Evolutionary conservation across 2,888 invertebrate species (phyloP), one percentile per base, ranked within the genome.

Genomic region (Melinaea menophilus): DNA sequence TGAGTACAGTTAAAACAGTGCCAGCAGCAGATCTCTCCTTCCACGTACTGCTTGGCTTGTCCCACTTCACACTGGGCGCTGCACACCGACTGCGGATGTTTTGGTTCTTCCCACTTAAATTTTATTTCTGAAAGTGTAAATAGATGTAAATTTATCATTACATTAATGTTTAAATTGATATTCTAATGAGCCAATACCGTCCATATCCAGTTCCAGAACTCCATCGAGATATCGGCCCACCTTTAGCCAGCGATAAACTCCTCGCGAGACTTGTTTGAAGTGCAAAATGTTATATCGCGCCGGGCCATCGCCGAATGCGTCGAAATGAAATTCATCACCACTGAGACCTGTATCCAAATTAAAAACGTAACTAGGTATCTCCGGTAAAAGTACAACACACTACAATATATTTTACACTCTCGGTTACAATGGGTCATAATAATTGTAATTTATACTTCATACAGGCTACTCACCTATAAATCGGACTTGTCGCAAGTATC

Each of bases 281-380:
- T 98, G 98, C 71, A 98, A 95, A 74, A 98, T 98, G 80, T 98
- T 96, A 91, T 98, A 98, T 54, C 98, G 93, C 9, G 98, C 97
- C 0, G 98, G 98, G 0, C 98, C 98, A 81, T 98, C 98, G 2
- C 98, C 98, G 74, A 96, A 95, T 61, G 87, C 91, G 81, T 98
- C 96, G 84, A 98, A 98, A 71, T 94, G 94, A 84, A 98, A 98
- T 76, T 95, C 92, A 82, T 97, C 97, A 0, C 96, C 97, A 74
- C 96, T 96, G 61, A 98, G 89, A 71, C 98, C 98, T 98, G 3
- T 12, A n/a, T 37, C 34, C 3, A 41, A 9, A 9, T 9, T 41
- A 9, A 41, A 35, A 2, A 37, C 7, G 2, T 37, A 4, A 37
- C 22, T 22, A 22, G 22, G 22, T 22, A 22, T 22, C 22, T 22